Evolutionary conservation across 2,797 vertebrate genomes (phyloP).

Genomic region (Neostethus bicornis): DNA sequence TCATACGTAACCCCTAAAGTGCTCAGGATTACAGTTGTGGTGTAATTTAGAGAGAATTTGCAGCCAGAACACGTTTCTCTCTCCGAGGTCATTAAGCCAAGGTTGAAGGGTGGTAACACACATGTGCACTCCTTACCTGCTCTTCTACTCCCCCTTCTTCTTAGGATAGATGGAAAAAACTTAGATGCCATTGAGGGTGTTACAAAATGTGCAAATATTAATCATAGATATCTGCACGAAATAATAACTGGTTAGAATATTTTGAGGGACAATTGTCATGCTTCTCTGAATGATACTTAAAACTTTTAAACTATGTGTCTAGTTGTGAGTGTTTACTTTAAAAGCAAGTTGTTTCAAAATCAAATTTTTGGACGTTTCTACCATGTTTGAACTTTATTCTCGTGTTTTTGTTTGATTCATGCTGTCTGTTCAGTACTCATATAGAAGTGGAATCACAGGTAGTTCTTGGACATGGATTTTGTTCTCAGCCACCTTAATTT

Average conservation of each 20-base stretch:
- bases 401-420: too few species aligned
- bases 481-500: too few species aligned
- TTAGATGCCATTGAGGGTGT: constrained; percentile 54
- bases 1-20: constrained; percentile 66
- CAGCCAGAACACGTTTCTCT: constrained; percentile 69
- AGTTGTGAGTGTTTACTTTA: constrained; percentile 49
- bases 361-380: too few species aligned
- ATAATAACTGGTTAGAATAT: background rate
- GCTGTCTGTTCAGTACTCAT: too few species aligned
- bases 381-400: too few species aligned
- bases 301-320: constrained; percentile 28
- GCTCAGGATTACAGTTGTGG: constrained; percentile 61
- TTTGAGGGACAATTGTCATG: background rate
- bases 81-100: constrained; percentile 71
- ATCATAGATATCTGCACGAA: constrained; percentile 18
- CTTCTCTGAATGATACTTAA: constrained; percentile 20
- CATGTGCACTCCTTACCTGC: constrained; percentile 65
- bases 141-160: constrained; percentile 38
- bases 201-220: constrained; percentile 60
- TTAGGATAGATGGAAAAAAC: constrained; percentile 23
- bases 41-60: constrained; percentile 63
- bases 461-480: too few species aligned
- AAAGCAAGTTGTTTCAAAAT: too few species aligned
- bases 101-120: constrained; percentile 76
- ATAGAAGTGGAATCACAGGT: too few species aligned